Evolutionary conservation across 2,888 invertebrate genomes (phyloP), one percentile per base, ranked within the genome.

Genomic region (Alviniconcha strummeri): DNA sequence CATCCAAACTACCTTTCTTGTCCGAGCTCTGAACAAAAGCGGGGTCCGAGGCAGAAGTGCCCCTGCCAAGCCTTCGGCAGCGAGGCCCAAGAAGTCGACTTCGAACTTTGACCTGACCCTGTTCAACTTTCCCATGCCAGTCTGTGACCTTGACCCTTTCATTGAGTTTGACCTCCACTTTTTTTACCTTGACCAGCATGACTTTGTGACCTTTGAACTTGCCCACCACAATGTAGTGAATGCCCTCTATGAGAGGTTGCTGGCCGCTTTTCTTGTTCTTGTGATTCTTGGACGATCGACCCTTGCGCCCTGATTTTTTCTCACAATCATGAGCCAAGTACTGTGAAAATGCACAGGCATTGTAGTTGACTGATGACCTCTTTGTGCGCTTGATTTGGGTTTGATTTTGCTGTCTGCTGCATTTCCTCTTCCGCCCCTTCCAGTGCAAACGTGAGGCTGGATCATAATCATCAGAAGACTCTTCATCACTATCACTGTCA

Each of bases 121-220:
- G 19, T 52, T 19, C 52, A 5, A 15, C 64, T 52, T 64, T 60
- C 4, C 55, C 76, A 36, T 76, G 56, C 82, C 82, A 77, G 4
- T 82, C 76, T 56, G 77, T 82, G 60, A 82, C 74, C 60, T 60
- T 82, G n/a, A 86, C 86, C 7, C 54, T 54, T 13, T 84, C 80
- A 57, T 60, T 56, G 36, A 81, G 67, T 9, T 4, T 36, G 19
- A 86, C 80, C 64, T 82, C 74, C 9, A 86, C 81, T 52, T 88
- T 89, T 56, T 88, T 83, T 9, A 91, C 80, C n/a, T 87, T 87
- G 36, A 91, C 91, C 78, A 88, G 84, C 91, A 92, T 90, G 77
- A 88, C 86, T 80, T 87, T 89, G 82, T 88, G 86, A 55, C 91
- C 91, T 87, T 90, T 91, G 82, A 91, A 91, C 83, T 88, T 90